These are phyloP conservation scores for Microcebus jonahi DNA, from an alignment of 2,113 vertebrate species.

Conservation along the genomic window DNA sequence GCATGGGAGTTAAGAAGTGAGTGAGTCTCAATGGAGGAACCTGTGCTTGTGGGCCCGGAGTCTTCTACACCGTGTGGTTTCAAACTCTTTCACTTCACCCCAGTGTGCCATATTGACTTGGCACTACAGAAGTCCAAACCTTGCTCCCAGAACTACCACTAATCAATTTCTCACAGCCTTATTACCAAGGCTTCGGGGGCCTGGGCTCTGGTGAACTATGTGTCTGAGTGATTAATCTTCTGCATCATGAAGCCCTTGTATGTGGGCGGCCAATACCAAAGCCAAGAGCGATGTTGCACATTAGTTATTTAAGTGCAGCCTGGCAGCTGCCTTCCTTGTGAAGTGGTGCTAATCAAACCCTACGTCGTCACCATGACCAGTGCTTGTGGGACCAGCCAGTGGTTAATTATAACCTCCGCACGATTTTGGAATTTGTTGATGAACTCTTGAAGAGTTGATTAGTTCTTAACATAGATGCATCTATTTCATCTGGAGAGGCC, in stretches of 20 bases:
- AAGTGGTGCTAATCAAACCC: not conserved
- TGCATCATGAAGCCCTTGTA: not conserved
- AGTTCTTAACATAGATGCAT: not conserved
- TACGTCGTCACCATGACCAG: not conserved
- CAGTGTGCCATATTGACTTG: not conserved
- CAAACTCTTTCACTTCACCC: not conserved
- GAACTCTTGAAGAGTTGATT: not conserved
- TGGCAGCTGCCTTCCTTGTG: constrained; percentile 24
- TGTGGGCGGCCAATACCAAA: not conserved
- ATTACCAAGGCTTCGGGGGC: constrained; percentile 42
- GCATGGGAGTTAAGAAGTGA: not conserved
- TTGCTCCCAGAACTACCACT: not conserved
- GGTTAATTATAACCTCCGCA: not conserved
- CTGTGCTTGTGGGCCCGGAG: not conserved
- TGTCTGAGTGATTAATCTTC: constrained; percentile 60
- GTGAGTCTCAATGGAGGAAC: not conserved
- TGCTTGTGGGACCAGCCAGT: not conserved
- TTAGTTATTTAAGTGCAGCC: constrained; percentile 50
- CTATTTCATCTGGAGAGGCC: not conserved
- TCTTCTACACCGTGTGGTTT: not conserved
- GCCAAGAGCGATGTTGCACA: not conserved
- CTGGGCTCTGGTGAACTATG: not conserved
- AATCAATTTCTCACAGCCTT: constrained; percentile 6
- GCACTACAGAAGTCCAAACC: not conserved
- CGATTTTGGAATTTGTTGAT: constrained; percentile 34